Evolutionary conservation across 1,140 invertebrate genomes (phyloP).

Genomic region (Papilio aristodemus): DNA sequence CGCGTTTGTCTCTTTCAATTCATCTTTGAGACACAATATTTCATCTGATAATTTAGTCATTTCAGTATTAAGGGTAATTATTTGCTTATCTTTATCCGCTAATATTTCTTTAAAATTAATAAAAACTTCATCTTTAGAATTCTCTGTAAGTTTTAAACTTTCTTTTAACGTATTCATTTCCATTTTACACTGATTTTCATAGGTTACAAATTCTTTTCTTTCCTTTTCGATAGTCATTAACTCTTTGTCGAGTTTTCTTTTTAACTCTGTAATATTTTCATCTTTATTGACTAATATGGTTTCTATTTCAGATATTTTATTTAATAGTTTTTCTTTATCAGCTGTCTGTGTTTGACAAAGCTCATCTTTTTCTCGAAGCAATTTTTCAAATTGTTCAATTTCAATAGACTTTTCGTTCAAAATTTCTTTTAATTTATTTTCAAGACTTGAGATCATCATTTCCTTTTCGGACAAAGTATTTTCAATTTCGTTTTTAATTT

Average conservation of each 20-base stretch:
- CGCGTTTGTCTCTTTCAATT: conserved; percentile 52
- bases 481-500: conserved; percentile 33
- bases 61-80: conserved; percentile 52
- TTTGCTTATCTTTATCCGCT: conserved; percentile 53
- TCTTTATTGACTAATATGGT: conserved; percentile 39
- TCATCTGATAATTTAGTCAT: conserved; percentile 51
- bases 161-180: too few relatives aligned
- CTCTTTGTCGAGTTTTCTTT: conserved; percentile 46
- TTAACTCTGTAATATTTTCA: conserved; percentile 45
- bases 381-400: conserved; percentile 37
- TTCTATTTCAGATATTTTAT: conserved; percentile 49
- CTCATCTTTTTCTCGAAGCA: conserved; percentile 38
- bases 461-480: conserved; percentile 32
- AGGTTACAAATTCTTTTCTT: too few relatives aligned
- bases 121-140: conserved; percentile 55
- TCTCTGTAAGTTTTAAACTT: too few relatives aligned
- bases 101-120: conserved; percentile 49
- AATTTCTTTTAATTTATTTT: conserved; percentile 36
- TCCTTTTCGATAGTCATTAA: too few relatives aligned
- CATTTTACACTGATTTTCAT: too few relatives aligned
- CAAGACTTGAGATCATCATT: conserved; percentile 31
- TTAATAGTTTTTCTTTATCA: conserved; percentile 41
- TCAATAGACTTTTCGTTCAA: conserved; percentile 42
- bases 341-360: conserved; percentile 36
- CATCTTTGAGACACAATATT: conserved; percentile 46